phyloP scores from a whole-genome alignment of 92 coral and sea anemone genomes.

The Actinernus sp. region DNA sequence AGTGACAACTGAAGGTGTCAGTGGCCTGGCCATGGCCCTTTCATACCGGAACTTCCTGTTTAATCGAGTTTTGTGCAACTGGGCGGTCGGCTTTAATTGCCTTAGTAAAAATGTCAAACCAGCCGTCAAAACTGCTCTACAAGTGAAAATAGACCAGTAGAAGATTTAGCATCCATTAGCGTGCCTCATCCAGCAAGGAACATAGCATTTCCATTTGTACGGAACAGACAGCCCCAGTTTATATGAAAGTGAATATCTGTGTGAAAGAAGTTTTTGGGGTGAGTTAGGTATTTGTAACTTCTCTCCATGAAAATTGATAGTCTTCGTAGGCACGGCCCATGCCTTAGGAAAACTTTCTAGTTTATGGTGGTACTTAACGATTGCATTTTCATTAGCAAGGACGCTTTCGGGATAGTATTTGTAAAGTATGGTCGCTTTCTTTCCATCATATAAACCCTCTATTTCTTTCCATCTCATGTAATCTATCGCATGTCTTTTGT shows the following conservation, averaged over 20 bases:
- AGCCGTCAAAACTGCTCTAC: too few relatives aligned
- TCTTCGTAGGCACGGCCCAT: constrained; percentile 70
- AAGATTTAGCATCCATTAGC: constrained; percentile 33
- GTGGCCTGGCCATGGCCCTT: too few relatives aligned
- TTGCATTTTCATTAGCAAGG: constrained; percentile 41
- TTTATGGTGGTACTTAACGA: constrained; percentile 49
- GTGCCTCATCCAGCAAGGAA: constrained; percentile 72
- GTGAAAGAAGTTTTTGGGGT: constrained; percentile 42
- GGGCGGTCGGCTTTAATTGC: too few relatives aligned
- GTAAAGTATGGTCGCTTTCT: constrained; percentile 40
- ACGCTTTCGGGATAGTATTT: constrained; percentile 68
- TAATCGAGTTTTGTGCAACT: too few relatives aligned
- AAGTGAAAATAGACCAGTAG: too few relatives aligned
- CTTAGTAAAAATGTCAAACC: too few relatives aligned
- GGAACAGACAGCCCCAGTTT: constrained; percentile 59
- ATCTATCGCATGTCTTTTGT: constrained; percentile 53
- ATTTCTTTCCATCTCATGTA: constrained; percentile 66
- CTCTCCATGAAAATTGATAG: constrained; percentile 66
- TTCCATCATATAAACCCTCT: constrained; percentile 41
- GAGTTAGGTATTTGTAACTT: constrained; percentile 71
- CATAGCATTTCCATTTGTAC: constrained; percentile 94
- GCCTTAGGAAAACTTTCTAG: constrained; percentile 64
- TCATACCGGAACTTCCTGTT: too few relatives aligned
- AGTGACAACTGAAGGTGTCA: too few relatives aligned
- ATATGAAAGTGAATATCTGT: constrained; percentile 77